A percentile compares a stretch with the other conserved stretches of the same genome.
These are phyloP conservation scores for Cryptophagus acutangulus DNA, from an alignment of 2,888 invertebrate genomes.

Conservation along the genomic window DNA sequence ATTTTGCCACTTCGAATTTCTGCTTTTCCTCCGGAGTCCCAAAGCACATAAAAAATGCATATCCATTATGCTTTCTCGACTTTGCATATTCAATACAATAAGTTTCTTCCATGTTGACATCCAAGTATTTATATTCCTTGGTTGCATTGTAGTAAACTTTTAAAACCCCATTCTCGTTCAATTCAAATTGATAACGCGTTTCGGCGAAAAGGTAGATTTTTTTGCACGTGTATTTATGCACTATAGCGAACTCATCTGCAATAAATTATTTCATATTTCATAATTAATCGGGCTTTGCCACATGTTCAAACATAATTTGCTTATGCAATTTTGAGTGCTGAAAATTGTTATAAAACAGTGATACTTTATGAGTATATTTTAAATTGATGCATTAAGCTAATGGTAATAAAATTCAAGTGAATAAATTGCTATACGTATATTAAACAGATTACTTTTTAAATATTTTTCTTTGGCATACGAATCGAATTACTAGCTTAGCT, in stretches of 20 bases:
- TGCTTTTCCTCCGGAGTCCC: conserved; percentile 4
- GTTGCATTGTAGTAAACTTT: conserved; percentile 12
- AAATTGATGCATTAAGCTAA: too few species aligned
- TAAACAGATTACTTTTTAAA: too few species aligned
- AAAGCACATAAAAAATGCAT: conserved; percentile 24
- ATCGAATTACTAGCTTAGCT: too few species aligned
- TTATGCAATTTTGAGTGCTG: too few species aligned
- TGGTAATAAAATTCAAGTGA: too few species aligned
- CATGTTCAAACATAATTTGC: too few species aligned
- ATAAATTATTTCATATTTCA: too few species aligned
- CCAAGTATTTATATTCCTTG: conserved; percentile 7
- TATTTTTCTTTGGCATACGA: too few species aligned
- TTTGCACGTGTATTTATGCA: conserved; percentile 13
- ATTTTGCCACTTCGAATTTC: conserved; percentile 29
- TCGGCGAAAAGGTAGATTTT: conserved; percentile 15
- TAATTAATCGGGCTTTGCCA: too few species aligned
- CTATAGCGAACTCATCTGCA: conserved; percentile 20
- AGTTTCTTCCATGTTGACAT: conserved; percentile 10
- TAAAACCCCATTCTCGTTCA: conserved; percentile 22
- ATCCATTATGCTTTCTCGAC: neutral
- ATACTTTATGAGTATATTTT: too few species aligned
- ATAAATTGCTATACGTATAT: too few species aligned
- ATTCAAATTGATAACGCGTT: conserved; percentile 14
- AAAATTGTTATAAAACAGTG: too few species aligned
- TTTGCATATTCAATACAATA: conserved; percentile 20